A percentile compares a stretch with the other conserved stretches of the same genome.
These are phyloP conservation scores for Tortrix viridana DNA, from an alignment of 2,888 invertebrate genomes.

Conservation along the genomic window DNA sequence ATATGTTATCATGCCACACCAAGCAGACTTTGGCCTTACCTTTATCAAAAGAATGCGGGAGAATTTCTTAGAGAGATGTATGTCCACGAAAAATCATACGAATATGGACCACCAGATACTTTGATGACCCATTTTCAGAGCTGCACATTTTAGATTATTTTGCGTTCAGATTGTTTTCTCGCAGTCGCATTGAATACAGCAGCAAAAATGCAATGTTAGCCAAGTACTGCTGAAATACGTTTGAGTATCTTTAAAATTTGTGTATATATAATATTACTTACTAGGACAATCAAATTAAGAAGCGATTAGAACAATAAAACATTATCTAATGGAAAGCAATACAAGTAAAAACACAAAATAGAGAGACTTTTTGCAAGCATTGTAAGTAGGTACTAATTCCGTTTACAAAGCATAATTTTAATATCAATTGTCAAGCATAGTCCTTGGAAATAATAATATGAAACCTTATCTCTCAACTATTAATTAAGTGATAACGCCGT, in stretches of 20 bases:
- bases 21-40: not conserved
- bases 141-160: constrained; percentile 14
- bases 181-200: not conserved
- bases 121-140: constrained; percentile 22
- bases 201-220: not conserved
- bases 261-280: too few relatives aligned
- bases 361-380: too few relatives aligned
- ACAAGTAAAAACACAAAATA: too few relatives aligned
- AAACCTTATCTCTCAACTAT: too few relatives aligned
- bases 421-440: too few relatives aligned
- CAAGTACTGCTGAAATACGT: not conserved
- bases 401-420: too few relatives aligned
- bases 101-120: constrained; percentile 27
- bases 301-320: too few relatives aligned
- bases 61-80: constrained; percentile 9
- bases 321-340: too few relatives aligned
- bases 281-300: too few relatives aligned
- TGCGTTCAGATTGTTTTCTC: constrained; percentile 13
- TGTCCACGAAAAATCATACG: constrained; percentile 16
- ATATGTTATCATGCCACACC: not conserved
- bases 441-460: too few relatives aligned
- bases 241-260: not conserved
- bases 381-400: too few relatives aligned
- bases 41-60: constrained; percentile 20
- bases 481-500: not conserved